phyloP scores from a whole-genome alignment of 2,888 invertebrate genomes.

The Acrocyrtus sp. region DNA sequence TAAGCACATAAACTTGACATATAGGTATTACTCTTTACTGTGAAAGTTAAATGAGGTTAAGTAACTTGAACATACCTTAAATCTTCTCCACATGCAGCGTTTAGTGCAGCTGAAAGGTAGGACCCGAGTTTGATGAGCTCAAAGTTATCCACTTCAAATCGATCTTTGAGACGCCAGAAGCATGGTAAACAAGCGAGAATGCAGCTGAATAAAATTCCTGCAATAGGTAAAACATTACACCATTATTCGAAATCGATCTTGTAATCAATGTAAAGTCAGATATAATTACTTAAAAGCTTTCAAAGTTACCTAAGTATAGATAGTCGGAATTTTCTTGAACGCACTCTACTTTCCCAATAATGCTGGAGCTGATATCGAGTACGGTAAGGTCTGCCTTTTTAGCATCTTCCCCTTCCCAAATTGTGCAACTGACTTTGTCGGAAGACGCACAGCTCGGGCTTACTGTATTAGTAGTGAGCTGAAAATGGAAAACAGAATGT shows the following conservation, averaged over 20 bases:
- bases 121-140: constrained; percentile 50
- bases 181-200: constrained; percentile 74
- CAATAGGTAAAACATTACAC: constrained; percentile 1
- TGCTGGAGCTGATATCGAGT: constrained; percentile 92
- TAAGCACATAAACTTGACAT: too few relatives aligned
- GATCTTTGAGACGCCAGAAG: constrained; percentile 67
- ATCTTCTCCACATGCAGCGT: constrained; percentile 56
- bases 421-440: constrained; percentile 93
- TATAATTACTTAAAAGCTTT: neutral
- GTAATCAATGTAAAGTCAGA: constrained; percentile 8
- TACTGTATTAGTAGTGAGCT: constrained; percentile 76
- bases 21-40: too few relatives aligned
- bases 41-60: too few relatives aligned
- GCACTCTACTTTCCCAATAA: constrained; percentile 89
- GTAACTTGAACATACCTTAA: constrained; percentile 46
- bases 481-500: too few relatives aligned
- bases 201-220: constrained; percentile 71
- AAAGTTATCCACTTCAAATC: constrained; percentile 60
- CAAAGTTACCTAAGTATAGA: constrained; percentile 74
- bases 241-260: neutral
- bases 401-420: constrained; percentile 91
- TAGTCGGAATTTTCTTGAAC: constrained; percentile 84
- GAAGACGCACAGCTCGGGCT: constrained; percentile 77
- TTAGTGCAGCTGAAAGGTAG: constrained; percentile 51
- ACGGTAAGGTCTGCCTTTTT: constrained; percentile 94